phyloP scores from a whole-genome alignment of 2,888 invertebrate genomes.

The Muschampia plurimacula region DNA sequence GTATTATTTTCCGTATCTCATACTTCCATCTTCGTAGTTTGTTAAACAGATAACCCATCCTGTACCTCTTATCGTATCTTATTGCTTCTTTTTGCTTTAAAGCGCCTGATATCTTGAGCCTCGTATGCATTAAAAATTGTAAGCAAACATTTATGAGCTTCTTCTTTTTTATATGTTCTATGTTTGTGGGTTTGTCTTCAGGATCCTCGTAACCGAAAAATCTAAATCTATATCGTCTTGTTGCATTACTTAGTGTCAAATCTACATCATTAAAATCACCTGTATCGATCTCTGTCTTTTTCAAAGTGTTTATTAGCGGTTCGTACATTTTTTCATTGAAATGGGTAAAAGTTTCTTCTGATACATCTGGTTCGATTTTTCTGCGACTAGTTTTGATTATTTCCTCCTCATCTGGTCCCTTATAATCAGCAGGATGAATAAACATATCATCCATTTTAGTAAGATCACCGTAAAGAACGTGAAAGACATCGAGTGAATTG shows the following conservation, averaged over 20 bases:
- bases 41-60: slow-evolving; percentile 60
- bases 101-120: slow-evolving; percentile 55
- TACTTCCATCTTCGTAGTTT: slow-evolving; percentile 54
- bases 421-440: slow-evolving; percentile 31
- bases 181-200: slow-evolving; percentile 30
- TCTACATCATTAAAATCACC: background rate
- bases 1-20: slow-evolving; percentile 52
- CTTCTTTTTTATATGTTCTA: slow-evolving; percentile 30
- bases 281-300: background rate
- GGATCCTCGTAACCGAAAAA: slow-evolving; percentile 38
- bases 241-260: background rate
- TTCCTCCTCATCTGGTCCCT: slow-evolving; percentile 24
- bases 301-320: background rate
- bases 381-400: background rate
- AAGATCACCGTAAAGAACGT: slow-evolving; percentile 44
- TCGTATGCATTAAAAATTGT: slow-evolving; percentile 54
- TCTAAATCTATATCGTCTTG: slow-evolving; percentile 6
- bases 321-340: background rate
- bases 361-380: background rate
- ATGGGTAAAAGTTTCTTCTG: too few relatives aligned
- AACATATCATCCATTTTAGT: slow-evolving; percentile 45
- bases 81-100: slow-evolving; percentile 45
- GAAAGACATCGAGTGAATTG: slow-evolving; percentile 40
- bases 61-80: slow-evolving; percentile 54
- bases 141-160: slow-evolving; percentile 36